Percentiles rank a stretch among this genome's conserved stretches.
These are phyloP conservation scores for Dastarcus helophoroides DNA, from an alignment of 2,888 invertebrate genomes.

Conservation along the genomic window DNA sequence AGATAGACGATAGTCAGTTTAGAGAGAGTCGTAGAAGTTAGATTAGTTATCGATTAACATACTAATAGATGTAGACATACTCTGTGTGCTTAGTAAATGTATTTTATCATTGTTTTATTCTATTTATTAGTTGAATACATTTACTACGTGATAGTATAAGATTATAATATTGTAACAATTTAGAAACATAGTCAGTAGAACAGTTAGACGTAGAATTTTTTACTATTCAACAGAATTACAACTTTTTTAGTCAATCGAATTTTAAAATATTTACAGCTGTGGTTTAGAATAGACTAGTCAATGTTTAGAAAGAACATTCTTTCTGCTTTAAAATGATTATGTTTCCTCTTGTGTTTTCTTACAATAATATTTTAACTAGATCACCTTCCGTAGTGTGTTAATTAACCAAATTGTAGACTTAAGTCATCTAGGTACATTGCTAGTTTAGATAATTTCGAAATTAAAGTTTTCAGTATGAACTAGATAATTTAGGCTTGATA, in stretches of 20 bases:
- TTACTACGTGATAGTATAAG: conserved; percentile 5
- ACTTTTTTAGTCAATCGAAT: conserved; percentile 12
- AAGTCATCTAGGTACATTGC: too few relatives aligned
- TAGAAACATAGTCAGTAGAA: conserved; percentile 18
- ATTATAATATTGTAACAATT: conserved; percentile 12
- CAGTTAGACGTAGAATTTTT: conserved; percentile 14
- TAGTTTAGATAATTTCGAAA: too few relatives aligned
- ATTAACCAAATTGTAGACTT: too few relatives aligned
- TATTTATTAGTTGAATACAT: conserved; percentile 6
- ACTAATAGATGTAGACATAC: conserved; percentile 10
- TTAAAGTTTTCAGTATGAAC: too few relatives aligned
- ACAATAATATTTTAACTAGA: neutral
- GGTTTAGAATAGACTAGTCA: conserved; percentile 17
- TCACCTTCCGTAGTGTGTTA: too few relatives aligned
- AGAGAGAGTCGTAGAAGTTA: too few relatives aligned
- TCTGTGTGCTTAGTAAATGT: too few relatives aligned
- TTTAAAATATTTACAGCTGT: conserved; percentile 11
- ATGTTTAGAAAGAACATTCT: conserved; percentile 15
- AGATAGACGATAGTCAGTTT: too few relatives aligned
- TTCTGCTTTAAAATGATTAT: conserved; percentile 1
- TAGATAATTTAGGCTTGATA: too few relatives aligned
- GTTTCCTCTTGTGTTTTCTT: neutral
- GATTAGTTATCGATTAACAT: too few relatives aligned
- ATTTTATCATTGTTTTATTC: too few relatives aligned
- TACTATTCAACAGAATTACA: conserved; percentile 13